Evolutionary conservation across 2,797 vertebrate genomes (phyloP).

Genomic region (Characodon lateralis): DNA sequence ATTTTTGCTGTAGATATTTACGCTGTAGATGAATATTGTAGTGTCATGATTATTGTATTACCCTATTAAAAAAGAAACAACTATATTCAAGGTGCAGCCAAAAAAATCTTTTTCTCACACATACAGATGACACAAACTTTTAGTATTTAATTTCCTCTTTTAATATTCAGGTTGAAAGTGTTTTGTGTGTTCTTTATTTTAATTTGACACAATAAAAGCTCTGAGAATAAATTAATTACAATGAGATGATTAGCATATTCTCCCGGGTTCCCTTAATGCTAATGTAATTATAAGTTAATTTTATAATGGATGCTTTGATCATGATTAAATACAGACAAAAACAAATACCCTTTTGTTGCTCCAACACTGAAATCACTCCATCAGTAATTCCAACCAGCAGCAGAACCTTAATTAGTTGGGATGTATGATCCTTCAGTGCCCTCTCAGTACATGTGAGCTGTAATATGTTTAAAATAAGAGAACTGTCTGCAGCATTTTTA

Average conservation of each 20-base stretch:
- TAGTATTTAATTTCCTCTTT: not conserved
- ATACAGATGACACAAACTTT: not conserved
- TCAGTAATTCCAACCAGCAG: constrained; percentile 3
- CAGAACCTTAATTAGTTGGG: constrained; percentile 20
- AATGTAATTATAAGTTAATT: not conserved
- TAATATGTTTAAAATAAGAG: constrained; percentile 31
- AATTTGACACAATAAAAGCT: not conserved
- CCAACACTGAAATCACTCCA: not conserved
- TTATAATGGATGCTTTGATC: constrained; percentile 5
- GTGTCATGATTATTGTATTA: not conserved
- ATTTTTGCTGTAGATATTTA: not conserved
- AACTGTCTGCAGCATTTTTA: constrained; percentile 39
- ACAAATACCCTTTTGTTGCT: not conserved
- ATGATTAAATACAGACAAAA: not conserved
- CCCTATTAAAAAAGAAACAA: no score
- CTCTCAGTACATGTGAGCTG: constrained; percentile 20
- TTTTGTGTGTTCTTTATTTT: not conserved
- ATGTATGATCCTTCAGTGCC: not conserved
- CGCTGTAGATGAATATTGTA: not conserved
- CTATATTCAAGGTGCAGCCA: not conserved
- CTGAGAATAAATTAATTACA: not conserved
- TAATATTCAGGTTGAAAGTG: not conserved
- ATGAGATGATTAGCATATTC: not conserved
- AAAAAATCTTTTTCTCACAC: not conserved
- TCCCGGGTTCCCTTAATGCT: not conserved